A percentile compares a stretch with the other conserved stretches of the same genome.
phyloP scores from a whole-genome alignment of 2,113 vertebrate genomes.

The Urocitellus parryii region DNA sequence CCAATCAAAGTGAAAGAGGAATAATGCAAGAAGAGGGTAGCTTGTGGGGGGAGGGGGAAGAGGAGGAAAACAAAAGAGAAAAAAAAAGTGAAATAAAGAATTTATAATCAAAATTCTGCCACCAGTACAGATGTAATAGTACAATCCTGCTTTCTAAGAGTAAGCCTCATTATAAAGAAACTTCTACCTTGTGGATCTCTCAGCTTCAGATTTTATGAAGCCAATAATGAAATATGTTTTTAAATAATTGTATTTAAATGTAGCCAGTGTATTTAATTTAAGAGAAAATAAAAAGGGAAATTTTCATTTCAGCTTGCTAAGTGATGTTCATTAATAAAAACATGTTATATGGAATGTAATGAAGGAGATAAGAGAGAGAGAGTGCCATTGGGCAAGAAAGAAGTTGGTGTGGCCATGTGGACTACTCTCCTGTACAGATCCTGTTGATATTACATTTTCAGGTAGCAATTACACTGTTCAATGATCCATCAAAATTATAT shows the following conservation, averaged over 20 bases:
- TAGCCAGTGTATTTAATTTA: background rate
- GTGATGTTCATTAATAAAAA: background rate
- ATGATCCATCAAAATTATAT: constrained; percentile 18
- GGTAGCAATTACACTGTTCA: background rate
- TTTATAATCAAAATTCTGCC: background rate
- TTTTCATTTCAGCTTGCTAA: background rate
- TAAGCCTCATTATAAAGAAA: background rate
- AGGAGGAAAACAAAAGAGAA: background rate
- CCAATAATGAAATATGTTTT: background rate
- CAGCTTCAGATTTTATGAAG: background rate
- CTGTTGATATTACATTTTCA: background rate
- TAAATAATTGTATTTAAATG: background rate
- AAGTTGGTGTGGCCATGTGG: background rate
- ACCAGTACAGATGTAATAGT: background rate
- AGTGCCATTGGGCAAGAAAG: background rate
- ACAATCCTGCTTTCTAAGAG: background rate
- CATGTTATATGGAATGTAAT: background rate
- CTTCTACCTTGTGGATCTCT: background rate
- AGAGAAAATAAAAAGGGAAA: background rate
- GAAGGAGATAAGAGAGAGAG: background rate
- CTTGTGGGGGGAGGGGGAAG: too few relatives aligned
- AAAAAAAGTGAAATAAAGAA: background rate
- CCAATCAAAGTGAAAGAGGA: background rate
- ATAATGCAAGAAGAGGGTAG: background rate
- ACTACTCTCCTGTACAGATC: background rate